These are phyloP conservation scores for Chaenogobius annularis DNA, from an alignment of 2,113 vertebrate species.

Conservation along the genomic window DNA sequence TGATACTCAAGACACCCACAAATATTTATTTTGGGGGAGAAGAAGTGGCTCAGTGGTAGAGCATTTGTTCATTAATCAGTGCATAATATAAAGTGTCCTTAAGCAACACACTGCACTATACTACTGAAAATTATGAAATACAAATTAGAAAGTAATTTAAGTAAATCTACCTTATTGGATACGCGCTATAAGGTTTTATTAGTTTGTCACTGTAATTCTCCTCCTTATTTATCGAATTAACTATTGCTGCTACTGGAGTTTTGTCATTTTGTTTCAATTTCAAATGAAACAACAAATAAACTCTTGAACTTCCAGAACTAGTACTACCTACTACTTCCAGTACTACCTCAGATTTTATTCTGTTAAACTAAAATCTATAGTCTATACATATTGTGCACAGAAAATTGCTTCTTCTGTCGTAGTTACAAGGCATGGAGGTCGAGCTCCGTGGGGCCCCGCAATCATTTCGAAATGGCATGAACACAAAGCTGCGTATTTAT, in stretches of 20 bases:
- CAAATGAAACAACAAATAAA: no score
- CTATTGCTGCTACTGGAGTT: no score
- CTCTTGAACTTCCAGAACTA: no score
- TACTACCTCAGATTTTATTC: no score
- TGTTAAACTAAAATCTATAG: no score
- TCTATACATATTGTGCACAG: not conserved
- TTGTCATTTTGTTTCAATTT: no score
- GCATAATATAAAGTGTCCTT: not conserved
- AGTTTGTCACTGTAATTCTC: no score
- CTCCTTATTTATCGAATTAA: no score
- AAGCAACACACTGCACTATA: not conserved
- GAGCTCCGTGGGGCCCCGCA: slow-evolving; percentile 86
- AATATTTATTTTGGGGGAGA: not conserved
- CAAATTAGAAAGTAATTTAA: no score
- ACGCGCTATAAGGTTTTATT: no score
- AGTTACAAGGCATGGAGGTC: slow-evolving; percentile 94
- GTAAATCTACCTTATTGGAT: no score
- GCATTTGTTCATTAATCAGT: not conserved
- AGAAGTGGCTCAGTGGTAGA: not conserved
- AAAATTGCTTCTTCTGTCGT: not conserved
- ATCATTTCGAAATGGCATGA: slow-evolving; percentile 87
- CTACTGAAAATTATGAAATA: not conserved
- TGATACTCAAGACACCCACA: not conserved
- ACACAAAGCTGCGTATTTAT: slow-evolving; percentile 85
- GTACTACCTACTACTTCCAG: no score